Evolutionary conservation across 2,888 invertebrate species (phyloP), one percentile per base, ranked within the genome.

Genomic region (Drosophila prostipennis): DNA sequence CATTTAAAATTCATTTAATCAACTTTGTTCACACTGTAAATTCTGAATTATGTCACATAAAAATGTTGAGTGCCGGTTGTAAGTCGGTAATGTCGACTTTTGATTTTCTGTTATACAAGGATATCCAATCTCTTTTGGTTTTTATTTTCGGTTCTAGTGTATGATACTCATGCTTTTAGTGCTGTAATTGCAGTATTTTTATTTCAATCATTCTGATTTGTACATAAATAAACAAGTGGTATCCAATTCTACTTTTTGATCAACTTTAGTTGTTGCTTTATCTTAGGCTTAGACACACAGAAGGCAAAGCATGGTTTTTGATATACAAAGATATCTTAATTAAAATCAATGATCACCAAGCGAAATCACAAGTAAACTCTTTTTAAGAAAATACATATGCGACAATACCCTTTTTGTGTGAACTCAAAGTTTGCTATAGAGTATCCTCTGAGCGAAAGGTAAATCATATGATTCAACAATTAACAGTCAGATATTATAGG

Each of bases 391-490:
- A 79, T 78, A 76, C 63, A 48, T 71, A 75, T 76, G 76, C 76
- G 83, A 87, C 86, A 85, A 85, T 85, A 78, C 75, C 53, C 54
- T 34, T 42, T 69, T 71, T 48, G 65, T 67, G 65, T 67, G 53
- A 65, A 65, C 46, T 65, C 16, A 65, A 65, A 65, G 52, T 65
- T 65, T 34, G 23, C 19, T 40, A 19, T 43, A 68, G 52, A 53
- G 36, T 36, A 34, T 36, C 42, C 45, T 56, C 46, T 29, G 10
- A 46, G 39, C 59, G 29, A 43, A 52, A 70, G 71, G 56, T 63
- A 61, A 76, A 77, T 61, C 53, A 68, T 54, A 58, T 54, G 45
- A 54, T 72, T 55, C 53, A 58, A 39, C 29, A 67, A 57, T 69
- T 51, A 46, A 46, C 65, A 69, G 53, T 70, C 51, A 51, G 37